Conservation (phyloP, 2,113 vertebrate genomes). For the Corythaixoides concolor region DNA sequence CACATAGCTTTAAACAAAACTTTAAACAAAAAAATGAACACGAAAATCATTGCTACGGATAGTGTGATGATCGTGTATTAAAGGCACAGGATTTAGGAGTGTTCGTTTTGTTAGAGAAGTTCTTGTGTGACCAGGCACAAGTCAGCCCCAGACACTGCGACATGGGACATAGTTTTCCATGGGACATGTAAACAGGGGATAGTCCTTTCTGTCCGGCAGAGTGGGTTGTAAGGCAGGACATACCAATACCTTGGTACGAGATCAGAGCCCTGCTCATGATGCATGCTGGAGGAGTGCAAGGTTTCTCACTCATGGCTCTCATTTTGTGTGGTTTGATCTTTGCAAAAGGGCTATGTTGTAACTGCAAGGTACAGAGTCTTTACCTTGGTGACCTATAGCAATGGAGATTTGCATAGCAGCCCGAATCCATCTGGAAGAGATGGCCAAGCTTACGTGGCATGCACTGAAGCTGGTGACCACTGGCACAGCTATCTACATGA, state of each 20-base stretch:
- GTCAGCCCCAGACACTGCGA: background rate
- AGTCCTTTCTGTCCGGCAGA: background rate
- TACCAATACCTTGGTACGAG: background rate
- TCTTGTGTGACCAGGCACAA: background rate
- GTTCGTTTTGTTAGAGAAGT: background rate
- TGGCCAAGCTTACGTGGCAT: background rate
- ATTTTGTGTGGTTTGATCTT: background rate
- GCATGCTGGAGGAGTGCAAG: background rate
- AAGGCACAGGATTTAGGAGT: background rate
- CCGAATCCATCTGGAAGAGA: background rate
- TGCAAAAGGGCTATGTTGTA: background rate
- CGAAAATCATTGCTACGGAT: background rate
- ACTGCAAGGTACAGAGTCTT: background rate
- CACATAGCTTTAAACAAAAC: background rate
- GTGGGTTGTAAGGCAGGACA: background rate
- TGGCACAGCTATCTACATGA: background rate
- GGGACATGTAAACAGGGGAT: background rate
- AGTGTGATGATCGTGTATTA: background rate
- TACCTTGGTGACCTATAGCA: background rate
- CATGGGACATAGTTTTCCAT: background rate
- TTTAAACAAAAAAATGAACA: background rate
- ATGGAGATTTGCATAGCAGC: background rate
- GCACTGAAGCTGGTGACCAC: background rate
- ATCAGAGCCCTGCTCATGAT: background rate
- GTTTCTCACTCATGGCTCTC: background rate